A percentile compares a stretch with the other conserved stretches of the same genome.
Conservation (phyloP, 2,113 vertebrate genomes). For the Pelecanoides urinatrix region DNA sequence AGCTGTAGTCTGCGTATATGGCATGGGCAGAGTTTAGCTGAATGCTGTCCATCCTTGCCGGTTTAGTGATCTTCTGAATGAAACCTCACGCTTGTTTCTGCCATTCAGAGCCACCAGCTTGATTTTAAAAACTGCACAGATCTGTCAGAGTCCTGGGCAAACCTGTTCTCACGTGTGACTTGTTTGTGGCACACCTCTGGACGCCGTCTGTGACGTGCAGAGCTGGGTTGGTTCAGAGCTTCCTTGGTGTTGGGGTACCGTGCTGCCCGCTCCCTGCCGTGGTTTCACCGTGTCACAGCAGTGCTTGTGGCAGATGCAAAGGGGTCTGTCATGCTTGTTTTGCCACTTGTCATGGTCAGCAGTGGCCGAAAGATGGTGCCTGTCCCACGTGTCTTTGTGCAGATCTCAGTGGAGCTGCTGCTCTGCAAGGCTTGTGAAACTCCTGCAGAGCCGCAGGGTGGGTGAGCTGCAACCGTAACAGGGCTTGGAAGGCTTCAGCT, state of each 20-base stretch:
- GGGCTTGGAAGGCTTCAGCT: neutral
- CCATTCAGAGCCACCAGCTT: neutral
- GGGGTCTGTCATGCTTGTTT: neutral
- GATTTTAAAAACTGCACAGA: neutral
- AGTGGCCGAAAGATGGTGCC: slow-evolving; percentile 46
- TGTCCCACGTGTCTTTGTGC: neutral
- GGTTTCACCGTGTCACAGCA: neutral
- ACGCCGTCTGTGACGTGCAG: rapidly evolving
- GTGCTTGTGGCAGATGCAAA: neutral
- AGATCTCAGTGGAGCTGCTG: neutral
- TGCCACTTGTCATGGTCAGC: slow-evolving; percentile 34
- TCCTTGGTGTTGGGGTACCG: neutral
- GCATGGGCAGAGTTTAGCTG: neutral
- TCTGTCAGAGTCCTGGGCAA: neutral
- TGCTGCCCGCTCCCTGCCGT: neutral
- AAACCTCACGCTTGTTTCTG: neutral
- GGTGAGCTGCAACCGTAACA: neutral
- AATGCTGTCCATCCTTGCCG: neutral
- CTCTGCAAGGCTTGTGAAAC: neutral
- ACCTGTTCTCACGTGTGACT: rapidly evolving
- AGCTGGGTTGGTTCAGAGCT: neutral
- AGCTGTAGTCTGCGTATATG: rapidly evolving
- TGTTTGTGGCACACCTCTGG: neutral
- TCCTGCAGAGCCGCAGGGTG: neutral
- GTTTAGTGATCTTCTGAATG: neutral